Conservation (phyloP, 2,797 vertebrate genomes). For the Monodelphis domestica region DNA sequence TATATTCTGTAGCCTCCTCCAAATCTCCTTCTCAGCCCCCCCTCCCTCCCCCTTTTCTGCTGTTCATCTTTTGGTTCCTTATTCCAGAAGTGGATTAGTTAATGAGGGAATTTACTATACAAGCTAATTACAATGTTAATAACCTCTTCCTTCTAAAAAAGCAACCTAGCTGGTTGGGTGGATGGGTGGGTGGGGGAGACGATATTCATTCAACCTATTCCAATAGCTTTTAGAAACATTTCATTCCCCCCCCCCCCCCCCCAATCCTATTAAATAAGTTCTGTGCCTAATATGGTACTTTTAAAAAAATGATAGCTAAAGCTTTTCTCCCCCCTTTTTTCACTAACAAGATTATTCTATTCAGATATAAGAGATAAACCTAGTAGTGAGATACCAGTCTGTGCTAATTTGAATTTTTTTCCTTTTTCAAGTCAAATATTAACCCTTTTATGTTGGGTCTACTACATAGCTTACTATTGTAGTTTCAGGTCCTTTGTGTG, state of each 20-base stretch:
- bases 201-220: conserved; percentile 41
- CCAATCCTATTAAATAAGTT: conserved; percentile 57
- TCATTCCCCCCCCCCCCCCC: neutral
- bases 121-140: conserved; percentile 62
- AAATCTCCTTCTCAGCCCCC: neutral
- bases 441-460: conserved; percentile 73
- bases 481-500: conserved; percentile 72
- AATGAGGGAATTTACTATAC: conserved; percentile 50
- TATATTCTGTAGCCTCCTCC: neutral
- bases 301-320: conserved; percentile 63
- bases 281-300: conserved; percentile 17
- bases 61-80: conserved; percentile 47
- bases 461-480: conserved; percentile 73
- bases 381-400: conserved; percentile 55
- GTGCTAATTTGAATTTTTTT: conserved; percentile 43
- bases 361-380: conserved; percentile 18
- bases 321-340: conserved; percentile 49
- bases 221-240: conserved; percentile 52
- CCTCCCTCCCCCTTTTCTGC: conserved; percentile 26
- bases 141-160: conserved; percentile 60
- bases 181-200: neutral
- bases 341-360: conserved; percentile 64
- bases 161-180: conserved; percentile 48
- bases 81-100: conserved; percentile 43
- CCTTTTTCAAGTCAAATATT: conserved; percentile 58